Evolutionary conservation across 2,888 invertebrate genomes (phyloP).

Genomic region (Dryobotodes eremita): DNA sequence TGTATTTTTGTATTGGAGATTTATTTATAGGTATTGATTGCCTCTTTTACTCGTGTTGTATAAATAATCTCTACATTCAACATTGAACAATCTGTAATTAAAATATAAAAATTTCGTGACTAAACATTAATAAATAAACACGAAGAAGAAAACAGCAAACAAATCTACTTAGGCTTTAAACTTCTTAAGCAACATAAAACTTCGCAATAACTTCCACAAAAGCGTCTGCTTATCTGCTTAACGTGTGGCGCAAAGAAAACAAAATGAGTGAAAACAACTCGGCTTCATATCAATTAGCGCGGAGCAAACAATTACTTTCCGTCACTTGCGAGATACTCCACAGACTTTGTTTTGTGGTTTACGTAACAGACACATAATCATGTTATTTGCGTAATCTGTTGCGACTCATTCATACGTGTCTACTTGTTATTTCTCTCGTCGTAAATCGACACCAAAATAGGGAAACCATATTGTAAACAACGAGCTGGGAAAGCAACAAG

Average conservation of each 20-base stretch:
- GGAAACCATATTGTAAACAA: conserved; percentile 80
- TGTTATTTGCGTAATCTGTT: conserved; percentile 70
- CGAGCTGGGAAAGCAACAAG: conserved; percentile 83
- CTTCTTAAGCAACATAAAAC: conserved; percentile 59
- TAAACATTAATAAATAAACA: conserved; percentile 33
- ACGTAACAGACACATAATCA: conserved; percentile 54
- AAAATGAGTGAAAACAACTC: conserved; percentile 60
- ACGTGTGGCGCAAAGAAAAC: conserved; percentile 60
- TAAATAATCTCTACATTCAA: conserved; percentile 2
- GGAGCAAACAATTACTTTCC: conserved; percentile 64
- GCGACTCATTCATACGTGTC: conserved; percentile 69
- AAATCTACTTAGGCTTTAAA: conserved; percentile 56
- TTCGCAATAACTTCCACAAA: conserved; percentile 58
- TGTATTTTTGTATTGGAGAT: conserved; percentile 13
- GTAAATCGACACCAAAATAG: conserved; percentile 75
- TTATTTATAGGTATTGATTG: conserved; percentile 24
- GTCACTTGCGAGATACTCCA: conserved; percentile 60
- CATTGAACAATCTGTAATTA: conserved; percentile 4
- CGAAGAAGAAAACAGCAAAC: conserved; percentile 46
- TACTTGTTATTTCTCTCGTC: conserved; percentile 69
- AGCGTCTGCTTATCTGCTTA: conserved; percentile 54
- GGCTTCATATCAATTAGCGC: conserved; percentile 62
- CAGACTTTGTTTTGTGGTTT: conserved; percentile 66
- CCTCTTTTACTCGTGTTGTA: neutral
- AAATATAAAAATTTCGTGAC: conserved; percentile 26